Conservation (phyloP, 2,797 vertebrate genomes). For the Sarcophilus harrisii region DNA sequence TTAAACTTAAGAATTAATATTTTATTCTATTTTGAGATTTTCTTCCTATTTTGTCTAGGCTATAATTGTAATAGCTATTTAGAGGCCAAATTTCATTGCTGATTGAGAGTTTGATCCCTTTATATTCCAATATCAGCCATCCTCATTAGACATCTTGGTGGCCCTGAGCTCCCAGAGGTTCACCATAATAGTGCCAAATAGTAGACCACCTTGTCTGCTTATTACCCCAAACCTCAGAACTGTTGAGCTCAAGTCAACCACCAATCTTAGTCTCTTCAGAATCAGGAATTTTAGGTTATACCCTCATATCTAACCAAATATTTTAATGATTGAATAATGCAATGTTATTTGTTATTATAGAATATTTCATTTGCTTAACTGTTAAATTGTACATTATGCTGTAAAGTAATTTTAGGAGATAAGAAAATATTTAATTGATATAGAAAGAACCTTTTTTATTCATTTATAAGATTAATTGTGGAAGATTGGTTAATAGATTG, state of each 20-base stretch:
- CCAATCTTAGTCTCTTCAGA: neutral
- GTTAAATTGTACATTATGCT: neutral
- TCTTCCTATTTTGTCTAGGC: neutral
- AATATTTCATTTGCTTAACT: neutral
- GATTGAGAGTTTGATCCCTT: neutral
- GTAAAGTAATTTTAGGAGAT: slow-evolving; percentile 20
- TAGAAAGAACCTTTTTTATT: slow-evolving; percentile 18
- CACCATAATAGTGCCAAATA: neutral
- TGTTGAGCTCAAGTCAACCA: neutral
- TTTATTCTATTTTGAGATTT: neutral
- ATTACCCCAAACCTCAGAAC: neutral
- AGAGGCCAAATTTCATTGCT: neutral
- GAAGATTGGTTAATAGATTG: slow-evolving; percentile 30
- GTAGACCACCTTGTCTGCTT: neutral
- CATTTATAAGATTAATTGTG: neutral
- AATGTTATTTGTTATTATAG: neutral
- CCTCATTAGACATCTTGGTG: neutral
- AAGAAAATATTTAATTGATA: fast-evolving
- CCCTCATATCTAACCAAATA: neutral
- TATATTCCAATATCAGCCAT: neutral
- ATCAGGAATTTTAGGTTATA: neutral
- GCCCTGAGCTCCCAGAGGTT: neutral
- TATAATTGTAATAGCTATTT: neutral
- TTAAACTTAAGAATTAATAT: slow-evolving; percentile 42
- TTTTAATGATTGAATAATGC: neutral